Base-by-base conservation (phyloP, 1,140 invertebrate species). In the Ectropis grisescens region DNA sequence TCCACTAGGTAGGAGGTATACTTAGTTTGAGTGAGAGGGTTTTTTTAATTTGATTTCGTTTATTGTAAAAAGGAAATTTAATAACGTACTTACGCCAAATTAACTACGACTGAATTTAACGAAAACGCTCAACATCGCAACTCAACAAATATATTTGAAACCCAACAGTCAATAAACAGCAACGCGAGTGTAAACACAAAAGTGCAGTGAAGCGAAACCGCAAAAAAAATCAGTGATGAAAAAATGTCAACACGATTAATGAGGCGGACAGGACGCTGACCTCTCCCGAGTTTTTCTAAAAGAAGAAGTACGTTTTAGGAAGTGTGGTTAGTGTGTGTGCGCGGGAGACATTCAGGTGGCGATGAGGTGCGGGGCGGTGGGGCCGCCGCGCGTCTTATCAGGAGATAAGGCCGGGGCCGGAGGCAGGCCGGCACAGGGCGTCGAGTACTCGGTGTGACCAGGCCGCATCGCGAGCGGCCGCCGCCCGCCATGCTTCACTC, bases 401-500 rank as follows among this genome's bases (percentile, higher is more conserved):
- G 56, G 41, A 65, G 75, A 80, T 80, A 80, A 74, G 75, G 65
- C 54, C 58, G 62, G 54, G 55, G 51, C 50, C 26, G 54, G 47
- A 55, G 54, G 61, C 57, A 59, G 29, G 36, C 52, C 50, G 54
- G 39, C 62, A 69, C 56, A 59, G 62, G 61, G 37, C 41, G 45
- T 47, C 54, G 50, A 58, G 51, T 49, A 47, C 39, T 62, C 68
- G 74, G 52, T 61, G 67, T 78, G 75, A 80, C 75, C 57, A 69
- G 74, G 74, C 58, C 57, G 66, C 62, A 65, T 27, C 58, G 33
- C 32, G 60, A 58, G 54, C 76, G 72, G 76, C 76, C 76, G 74
- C 75, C 74, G 70, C 76, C 71, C 69, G 72, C 65, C 58, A 92
- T 92, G 91, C 82, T 93, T 64, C 89, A 91, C 70, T 90, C 90